phyloP scores from a whole-genome alignment of 1,140 invertebrate species.

The Mya arenaria region DNA sequence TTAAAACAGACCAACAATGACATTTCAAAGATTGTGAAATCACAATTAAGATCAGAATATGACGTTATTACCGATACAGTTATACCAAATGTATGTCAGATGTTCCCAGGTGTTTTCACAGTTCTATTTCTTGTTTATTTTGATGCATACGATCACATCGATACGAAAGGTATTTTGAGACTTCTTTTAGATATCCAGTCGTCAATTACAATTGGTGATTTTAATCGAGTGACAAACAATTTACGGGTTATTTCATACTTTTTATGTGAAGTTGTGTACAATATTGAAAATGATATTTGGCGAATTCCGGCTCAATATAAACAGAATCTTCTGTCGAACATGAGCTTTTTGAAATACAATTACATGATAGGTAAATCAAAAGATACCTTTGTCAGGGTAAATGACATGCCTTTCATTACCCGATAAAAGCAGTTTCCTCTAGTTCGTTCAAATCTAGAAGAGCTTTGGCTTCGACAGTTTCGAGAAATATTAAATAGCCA shows the following conservation, averaged over 20 bases:
- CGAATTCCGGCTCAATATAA: not conserved
- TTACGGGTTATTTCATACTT: not conserved
- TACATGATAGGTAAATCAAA: too few relatives aligned
- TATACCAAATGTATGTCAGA: not conserved
- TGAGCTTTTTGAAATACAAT: not conserved
- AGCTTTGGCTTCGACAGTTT: too few relatives aligned
- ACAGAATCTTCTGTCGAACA: not conserved
- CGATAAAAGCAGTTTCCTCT: too few relatives aligned
- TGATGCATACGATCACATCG: not conserved
- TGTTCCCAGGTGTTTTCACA: not conserved
- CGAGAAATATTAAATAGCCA: too few relatives aligned
- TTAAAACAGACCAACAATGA: not conserved
- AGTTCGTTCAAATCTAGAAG: too few relatives aligned
- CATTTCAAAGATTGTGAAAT: too few relatives aligned
- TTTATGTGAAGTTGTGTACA: not conserved
- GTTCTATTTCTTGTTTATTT: not conserved
- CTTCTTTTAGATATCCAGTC: not conserved
- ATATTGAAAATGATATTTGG: not conserved
- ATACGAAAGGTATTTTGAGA: slow-evolving; percentile 1
- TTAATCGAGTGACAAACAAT: not conserved
- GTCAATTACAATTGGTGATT: not conserved
- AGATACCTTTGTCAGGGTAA: too few relatives aligned
- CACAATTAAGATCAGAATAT: too few relatives aligned
- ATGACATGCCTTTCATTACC: not conserved
- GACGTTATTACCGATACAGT: not conserved